Conservation (phyloP, 1,140 invertebrate genomes). For the Thaumetopoea pityocampa region DNA sequence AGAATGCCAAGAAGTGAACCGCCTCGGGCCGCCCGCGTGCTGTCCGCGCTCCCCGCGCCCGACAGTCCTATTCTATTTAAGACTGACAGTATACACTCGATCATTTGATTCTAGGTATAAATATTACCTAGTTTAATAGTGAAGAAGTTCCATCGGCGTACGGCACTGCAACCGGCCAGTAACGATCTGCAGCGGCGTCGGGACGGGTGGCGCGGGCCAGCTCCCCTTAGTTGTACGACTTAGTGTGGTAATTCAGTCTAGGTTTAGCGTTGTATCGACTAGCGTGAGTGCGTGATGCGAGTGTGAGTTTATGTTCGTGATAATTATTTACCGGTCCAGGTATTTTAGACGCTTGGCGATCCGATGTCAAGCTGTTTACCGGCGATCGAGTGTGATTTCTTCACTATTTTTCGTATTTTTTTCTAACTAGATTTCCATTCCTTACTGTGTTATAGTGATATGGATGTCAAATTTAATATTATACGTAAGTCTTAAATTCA, state of each 20-base stretch:
- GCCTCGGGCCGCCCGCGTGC: slow-evolving; percentile 17
- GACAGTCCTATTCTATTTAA: slow-evolving; percentile 31
- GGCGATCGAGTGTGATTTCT: slow-evolving; percentile 43
- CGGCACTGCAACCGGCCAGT: slow-evolving; percentile 6
- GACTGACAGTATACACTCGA: slow-evolving; percentile 30
- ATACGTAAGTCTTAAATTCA: slow-evolving; percentile 52
- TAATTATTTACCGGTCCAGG: slow-evolving; percentile 37
- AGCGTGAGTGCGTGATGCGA: slow-evolving; percentile 41
- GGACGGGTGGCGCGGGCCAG: slow-evolving; percentile 22
- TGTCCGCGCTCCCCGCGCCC: slow-evolving; percentile 16
- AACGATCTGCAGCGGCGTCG: slow-evolving; percentile 2
- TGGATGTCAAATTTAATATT: slow-evolving; percentile 59
- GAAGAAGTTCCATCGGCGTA: slow-evolving; percentile 4
- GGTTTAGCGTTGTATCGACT: slow-evolving; percentile 60
- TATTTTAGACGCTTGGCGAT: slow-evolving; percentile 33
- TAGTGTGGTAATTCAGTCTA: slow-evolving; percentile 65
- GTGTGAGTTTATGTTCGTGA: slow-evolving; percentile 36
- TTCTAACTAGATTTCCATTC: slow-evolving; percentile 66
- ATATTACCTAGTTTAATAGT: slow-evolving; percentile 16
- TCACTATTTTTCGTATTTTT: slow-evolving; percentile 34
- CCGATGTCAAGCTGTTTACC: slow-evolving; percentile 32
- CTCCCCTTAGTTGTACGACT: slow-evolving; percentile 45
- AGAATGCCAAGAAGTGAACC: slow-evolving; percentile 74
- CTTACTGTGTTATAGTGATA: slow-evolving; percentile 69
- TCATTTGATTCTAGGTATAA: slow-evolving; percentile 22